These are phyloP conservation scores for Antedon mediterranea DNA, from an alignment of 53 echinoderm and acorn worm species.

Conservation along the genomic window DNA sequence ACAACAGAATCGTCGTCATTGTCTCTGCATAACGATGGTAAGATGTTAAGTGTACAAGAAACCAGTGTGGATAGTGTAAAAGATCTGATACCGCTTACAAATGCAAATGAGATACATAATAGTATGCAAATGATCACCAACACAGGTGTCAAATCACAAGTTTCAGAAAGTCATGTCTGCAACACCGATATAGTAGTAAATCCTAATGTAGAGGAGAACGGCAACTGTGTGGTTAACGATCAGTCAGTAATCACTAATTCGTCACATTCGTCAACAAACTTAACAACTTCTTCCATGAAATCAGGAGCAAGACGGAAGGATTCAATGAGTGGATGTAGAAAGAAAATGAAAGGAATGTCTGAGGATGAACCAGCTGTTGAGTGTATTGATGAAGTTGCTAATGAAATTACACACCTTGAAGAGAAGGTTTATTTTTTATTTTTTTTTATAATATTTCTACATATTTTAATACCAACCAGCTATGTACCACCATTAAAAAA, in stretches of 20 bases:
- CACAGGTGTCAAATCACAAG: background rate
- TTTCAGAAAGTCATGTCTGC: no score
- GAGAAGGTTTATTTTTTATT: background rate
- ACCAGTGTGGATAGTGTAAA: background rate
- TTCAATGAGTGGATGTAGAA: background rate
- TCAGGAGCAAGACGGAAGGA: background rate
- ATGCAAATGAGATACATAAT: background rate
- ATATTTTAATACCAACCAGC: no score
- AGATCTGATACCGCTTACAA: background rate
- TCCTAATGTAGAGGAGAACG: conserved; percentile 2
- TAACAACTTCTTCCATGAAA: background rate
- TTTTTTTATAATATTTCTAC: no score
- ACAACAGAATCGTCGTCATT: background rate
- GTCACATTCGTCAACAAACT: background rate
- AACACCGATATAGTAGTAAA: background rate
- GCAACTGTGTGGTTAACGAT: background rate
- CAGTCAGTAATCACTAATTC: background rate
- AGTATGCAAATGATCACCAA: background rate
- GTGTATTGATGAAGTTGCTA: background rate
- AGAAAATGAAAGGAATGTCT: background rate
- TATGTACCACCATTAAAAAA: no score
- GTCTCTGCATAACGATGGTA: background rate
- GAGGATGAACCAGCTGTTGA: background rate
- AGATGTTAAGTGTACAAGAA: background rate
- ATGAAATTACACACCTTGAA: background rate